A percentile compares a stretch with the other conserved stretches of the same genome.
These are phyloP conservation scores for Colostygia pectinataria DNA, from an alignment of 2,888 invertebrate species.

Conservation along the genomic window DNA sequence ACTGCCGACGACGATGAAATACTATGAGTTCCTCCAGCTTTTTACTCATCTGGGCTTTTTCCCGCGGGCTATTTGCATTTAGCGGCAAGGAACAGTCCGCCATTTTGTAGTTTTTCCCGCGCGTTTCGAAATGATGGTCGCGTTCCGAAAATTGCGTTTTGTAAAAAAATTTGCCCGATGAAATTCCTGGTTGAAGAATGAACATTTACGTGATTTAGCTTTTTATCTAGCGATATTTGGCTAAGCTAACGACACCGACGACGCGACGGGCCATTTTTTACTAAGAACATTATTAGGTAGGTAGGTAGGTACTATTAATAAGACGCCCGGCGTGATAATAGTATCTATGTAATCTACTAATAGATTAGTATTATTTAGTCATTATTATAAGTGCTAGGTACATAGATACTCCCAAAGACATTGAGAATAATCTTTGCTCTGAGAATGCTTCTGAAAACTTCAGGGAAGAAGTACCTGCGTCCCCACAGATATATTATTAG, in stretches of 20 bases:
- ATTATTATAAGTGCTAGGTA: too few species aligned
- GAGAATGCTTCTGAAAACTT: too few species aligned
- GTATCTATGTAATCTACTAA: too few species aligned
- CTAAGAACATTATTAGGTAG: too few species aligned
- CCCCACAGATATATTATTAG: too few species aligned
- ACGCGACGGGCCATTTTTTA: not conserved
- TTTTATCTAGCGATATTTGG: constrained; percentile 46
- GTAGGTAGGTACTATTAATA: too few species aligned
- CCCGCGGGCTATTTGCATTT: constrained; percentile 75
- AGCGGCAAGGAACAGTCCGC: constrained; percentile 47
- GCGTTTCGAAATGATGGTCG: constrained; percentile 58
- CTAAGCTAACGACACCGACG: constrained; percentile 17
- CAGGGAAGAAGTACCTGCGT: too few species aligned
- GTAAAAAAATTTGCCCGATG: constrained; percentile 63
- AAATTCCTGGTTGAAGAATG: constrained; percentile 70
- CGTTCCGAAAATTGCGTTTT: constrained; percentile 65
- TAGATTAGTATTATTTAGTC: too few species aligned
- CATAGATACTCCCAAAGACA: too few species aligned
- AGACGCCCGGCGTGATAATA: too few species aligned
- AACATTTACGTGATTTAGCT: constrained; percentile 62
- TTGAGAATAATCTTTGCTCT: too few species aligned
- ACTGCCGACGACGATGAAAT: constrained; percentile 78
- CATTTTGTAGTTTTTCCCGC: constrained; percentile 73
- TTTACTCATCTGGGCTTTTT: constrained; percentile 65
- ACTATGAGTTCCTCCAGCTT: constrained; percentile 78